Conservation (phyloP, 2,888 invertebrate genomes). For the Diarsia brunnea region DNA sequence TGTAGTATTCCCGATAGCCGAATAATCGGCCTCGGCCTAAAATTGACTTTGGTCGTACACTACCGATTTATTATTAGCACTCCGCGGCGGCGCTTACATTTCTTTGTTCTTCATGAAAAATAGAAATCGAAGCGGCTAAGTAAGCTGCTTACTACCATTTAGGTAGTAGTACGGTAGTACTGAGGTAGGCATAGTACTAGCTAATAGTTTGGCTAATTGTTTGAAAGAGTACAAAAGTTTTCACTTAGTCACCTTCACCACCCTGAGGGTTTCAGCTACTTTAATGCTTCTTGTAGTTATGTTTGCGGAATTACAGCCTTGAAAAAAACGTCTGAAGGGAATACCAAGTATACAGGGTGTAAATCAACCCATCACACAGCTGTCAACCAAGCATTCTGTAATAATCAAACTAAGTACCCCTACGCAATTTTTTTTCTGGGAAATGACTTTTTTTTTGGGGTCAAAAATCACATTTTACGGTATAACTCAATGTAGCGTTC, state of each 20-base stretch:
- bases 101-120: conserved; percentile 31
- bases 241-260: conserved; percentile 52
- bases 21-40: background rate
- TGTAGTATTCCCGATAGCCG: background rate
- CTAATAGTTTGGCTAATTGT: conserved; percentile 43
- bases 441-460: too few relatives aligned
- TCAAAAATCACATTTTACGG: too few relatives aligned
- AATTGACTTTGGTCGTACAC: background rate
- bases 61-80: conserved; percentile 28
- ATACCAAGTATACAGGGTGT: conserved; percentile 3
- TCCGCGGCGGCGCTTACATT: conserved; percentile 6
- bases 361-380: too few relatives aligned
- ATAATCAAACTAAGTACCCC: too few relatives aligned
- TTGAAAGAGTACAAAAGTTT: conserved; percentile 58
- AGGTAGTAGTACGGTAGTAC: conserved; percentile 7
- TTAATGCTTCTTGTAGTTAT: conserved; percentile 59
- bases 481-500: too few relatives aligned
- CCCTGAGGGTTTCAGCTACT: conserved; percentile 49
- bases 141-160: conserved; percentile 31
- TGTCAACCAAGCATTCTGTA: too few relatives aligned
- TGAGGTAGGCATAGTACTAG: conserved; percentile 16
- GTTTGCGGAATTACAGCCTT: conserved; percentile 51
- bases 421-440: too few relatives aligned
- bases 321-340: conserved; percentile 49
- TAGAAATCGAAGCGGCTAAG: conserved; percentile 4